Conservation (phyloP, 2,113 vertebrate species). For the Clarias magur region DNA sequence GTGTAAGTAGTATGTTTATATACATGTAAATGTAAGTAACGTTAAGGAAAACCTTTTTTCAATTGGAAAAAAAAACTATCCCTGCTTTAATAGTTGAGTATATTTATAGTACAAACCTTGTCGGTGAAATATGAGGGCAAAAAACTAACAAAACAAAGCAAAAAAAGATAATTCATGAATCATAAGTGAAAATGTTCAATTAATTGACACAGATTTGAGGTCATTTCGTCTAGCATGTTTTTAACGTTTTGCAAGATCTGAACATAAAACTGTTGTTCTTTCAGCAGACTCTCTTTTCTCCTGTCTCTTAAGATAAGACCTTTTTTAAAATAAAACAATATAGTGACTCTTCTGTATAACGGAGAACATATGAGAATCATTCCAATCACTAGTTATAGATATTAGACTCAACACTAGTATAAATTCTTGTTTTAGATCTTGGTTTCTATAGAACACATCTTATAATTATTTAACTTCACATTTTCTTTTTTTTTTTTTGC, state of each 20-base stretch:
- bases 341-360: not conserved
- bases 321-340: not conserved
- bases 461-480: not conserved
- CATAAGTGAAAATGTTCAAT: too few relatives aligned
- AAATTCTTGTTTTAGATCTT: not conserved
- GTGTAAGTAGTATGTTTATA: too few relatives aligned
- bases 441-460: not conserved
- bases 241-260: not conserved
- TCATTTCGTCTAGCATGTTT: not conserved
- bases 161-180: too few relatives aligned
- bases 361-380: not conserved
- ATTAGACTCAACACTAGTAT: not conserved
- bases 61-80: too few relatives aligned
- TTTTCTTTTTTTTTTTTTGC: not conserved
- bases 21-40: too few relatives aligned
- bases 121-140: too few relatives aligned
- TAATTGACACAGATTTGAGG: too few relatives aligned
- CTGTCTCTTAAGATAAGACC: not conserved
- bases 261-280: not conserved
- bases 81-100: too few relatives aligned
- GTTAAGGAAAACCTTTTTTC: too few relatives aligned
- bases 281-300: not conserved
- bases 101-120: too few relatives aligned
- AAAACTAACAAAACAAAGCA: too few relatives aligned
- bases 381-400: not conserved